These are phyloP conservation scores for Potorous gilbertii DNA, from an alignment of 2,797 vertebrate genomes.

Conservation along the genomic window DNA sequence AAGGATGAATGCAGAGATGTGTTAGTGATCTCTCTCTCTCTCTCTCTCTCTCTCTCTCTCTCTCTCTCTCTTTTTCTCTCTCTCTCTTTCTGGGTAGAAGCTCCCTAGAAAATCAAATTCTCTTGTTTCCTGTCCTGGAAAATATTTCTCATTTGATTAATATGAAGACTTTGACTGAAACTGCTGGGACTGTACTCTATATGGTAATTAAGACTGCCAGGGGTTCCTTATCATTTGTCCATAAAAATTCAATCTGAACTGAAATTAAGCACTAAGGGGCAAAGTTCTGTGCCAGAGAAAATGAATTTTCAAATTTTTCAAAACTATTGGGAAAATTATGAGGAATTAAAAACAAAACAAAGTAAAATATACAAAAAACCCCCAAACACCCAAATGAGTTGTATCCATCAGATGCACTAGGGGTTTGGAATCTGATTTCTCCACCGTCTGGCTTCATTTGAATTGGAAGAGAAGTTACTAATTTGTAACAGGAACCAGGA, in stretches of 20 bases:
- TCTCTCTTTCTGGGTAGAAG: neutral
- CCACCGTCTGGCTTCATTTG: neutral
- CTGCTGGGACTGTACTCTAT: conserved; percentile 7
- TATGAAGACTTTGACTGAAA: conserved; percentile 1
- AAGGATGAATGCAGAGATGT: neutral
- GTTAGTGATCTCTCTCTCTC: neutral
- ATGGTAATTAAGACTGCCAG: conserved; percentile 2
- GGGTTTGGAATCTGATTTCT: neutral
- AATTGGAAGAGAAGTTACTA: neutral
- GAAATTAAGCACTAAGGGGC: conserved; percentile 12
- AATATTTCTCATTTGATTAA: conserved; percentile 12
- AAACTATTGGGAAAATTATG: neutral
- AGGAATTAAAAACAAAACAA: neutral
- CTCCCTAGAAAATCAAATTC: neutral
- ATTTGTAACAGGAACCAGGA: neutral
- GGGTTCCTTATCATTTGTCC: conserved; percentile 12
- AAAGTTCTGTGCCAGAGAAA: neutral
- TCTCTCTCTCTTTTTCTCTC: neutral
- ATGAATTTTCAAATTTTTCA: neutral
- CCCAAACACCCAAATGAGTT: neutral
- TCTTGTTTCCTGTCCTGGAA: conserved; percentile 1
- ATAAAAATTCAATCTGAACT: conserved; percentile 14
- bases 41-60: neutral
- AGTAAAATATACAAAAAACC: neutral
- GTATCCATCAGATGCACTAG: neutral